phyloP scores from a whole-genome alignment of 1,140 invertebrate genomes.

The Palaemon carinicauda region DNA sequence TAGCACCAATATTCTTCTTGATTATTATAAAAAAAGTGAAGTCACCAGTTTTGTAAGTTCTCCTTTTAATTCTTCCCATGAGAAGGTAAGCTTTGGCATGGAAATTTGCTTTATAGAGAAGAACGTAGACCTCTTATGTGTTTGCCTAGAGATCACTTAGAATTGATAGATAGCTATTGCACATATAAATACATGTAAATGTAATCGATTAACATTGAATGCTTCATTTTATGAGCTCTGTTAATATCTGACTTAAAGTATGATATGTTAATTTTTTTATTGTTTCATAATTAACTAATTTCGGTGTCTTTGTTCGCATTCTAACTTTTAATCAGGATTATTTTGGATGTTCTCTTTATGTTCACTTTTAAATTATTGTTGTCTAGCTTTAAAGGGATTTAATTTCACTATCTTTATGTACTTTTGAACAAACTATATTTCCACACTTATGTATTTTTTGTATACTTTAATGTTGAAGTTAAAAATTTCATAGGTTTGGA shows the following conservation, averaged over 20 bases:
- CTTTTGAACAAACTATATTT: no score
- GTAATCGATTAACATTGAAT: no score
- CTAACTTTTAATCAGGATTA: not conserved
- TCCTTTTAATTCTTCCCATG: not conserved
- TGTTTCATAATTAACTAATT: not conserved
- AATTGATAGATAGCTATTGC: no score
- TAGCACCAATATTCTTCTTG: not conserved
- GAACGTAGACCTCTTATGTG: not conserved
- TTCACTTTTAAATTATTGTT: not conserved
- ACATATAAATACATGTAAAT: no score
- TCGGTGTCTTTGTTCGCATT: not conserved
- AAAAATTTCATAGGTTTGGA: not conserved
- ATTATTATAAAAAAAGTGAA: not conserved
- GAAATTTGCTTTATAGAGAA: slow-evolving; percentile 6
- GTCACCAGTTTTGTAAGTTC: not conserved
- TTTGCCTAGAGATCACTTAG: not conserved
- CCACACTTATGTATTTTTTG: not conserved
- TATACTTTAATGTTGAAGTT: not conserved
- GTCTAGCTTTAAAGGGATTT: no score
- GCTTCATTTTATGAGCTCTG: no score
- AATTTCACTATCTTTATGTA: no score
- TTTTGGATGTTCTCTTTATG: not conserved
- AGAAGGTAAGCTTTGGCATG: slow-evolving; percentile 21
- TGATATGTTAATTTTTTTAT: no score
- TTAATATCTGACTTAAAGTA: no score